Conservation (phyloP, 2,113 vertebrate genomes). For the Theristicus caerulescens region DNA sequence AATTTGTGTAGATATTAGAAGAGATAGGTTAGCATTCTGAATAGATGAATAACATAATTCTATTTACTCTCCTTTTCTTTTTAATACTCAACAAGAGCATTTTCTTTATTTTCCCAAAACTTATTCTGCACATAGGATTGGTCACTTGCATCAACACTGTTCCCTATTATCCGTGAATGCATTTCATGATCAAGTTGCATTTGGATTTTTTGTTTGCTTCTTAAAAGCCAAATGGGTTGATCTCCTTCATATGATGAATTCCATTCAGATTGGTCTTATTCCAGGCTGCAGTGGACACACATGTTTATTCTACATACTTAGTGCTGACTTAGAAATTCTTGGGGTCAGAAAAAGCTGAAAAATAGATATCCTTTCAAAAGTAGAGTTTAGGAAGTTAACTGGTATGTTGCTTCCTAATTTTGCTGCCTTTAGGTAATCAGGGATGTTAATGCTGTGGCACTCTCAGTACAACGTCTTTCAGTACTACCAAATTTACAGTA, state of each 20-base stretch:
- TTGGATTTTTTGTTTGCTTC: not conserved
- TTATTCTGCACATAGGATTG: not conserved
- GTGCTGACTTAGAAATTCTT: not conserved
- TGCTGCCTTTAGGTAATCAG: not conserved
- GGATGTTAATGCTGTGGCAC: not conserved
- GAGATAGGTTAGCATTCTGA: not conserved
- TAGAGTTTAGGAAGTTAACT: not conserved
- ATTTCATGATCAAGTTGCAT: not conserved
- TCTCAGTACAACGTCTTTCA: not conserved
- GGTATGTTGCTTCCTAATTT: not conserved
- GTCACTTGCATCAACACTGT: not conserved
- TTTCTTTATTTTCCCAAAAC: not conserved
- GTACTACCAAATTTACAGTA: not conserved
- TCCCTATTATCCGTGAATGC: not conserved
- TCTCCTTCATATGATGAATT: not conserved
- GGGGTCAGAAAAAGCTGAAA: not conserved
- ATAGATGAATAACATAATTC: not conserved
- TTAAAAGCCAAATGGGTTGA: not conserved
- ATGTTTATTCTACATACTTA: not conserved
- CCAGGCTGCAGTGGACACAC: not conserved
- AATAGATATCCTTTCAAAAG: not conserved
- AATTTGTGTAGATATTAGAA: not conserved
- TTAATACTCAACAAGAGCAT: not conserved
- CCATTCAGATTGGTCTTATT: not conserved
- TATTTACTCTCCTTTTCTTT: not conserved